Conservation (phyloP, 2,113 vertebrate species). For the Perognathus longimembris region DNA sequence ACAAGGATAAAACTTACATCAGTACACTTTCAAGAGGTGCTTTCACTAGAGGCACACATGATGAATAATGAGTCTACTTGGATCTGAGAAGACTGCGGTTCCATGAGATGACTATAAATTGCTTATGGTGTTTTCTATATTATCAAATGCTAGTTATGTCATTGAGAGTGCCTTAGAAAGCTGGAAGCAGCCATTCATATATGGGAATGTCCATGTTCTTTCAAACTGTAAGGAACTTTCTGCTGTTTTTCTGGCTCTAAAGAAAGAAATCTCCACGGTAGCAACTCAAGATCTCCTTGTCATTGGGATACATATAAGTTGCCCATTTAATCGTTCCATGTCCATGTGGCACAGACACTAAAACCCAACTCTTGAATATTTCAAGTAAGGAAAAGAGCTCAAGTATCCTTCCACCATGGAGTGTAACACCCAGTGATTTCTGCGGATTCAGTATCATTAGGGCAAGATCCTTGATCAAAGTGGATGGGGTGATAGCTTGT, state of each 20-base stretch:
- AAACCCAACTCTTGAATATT: not conserved
- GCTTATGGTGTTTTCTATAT: not conserved
- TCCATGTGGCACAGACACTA: not conserved
- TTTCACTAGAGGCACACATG: not conserved
- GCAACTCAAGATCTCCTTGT: not conserved
- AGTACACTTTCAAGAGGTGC: not conserved
- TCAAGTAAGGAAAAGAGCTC: not conserved
- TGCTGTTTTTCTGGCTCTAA: not conserved
- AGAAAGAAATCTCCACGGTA: not conserved
- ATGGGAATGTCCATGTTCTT: not conserved
- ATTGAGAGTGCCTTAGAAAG: not conserved
- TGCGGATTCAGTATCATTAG: not conserved
- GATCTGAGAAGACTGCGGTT: not conserved
- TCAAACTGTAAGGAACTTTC: not conserved
- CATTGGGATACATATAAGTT: not conserved
- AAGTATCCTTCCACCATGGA: not conserved
- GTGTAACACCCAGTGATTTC: not conserved
- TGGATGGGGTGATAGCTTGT: not conserved
- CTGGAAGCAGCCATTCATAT: not conserved
- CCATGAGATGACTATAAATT: not conserved
- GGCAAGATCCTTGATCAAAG: not conserved
- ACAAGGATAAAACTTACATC: not conserved
- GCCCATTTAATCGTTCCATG: not conserved
- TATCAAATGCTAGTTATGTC: not conserved
- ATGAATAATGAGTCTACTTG: fast-evolving